These are phyloP conservation scores for Drosophila basisetae DNA, from an alignment of 2,888 invertebrate genomes.

Conservation along the genomic window DNA sequence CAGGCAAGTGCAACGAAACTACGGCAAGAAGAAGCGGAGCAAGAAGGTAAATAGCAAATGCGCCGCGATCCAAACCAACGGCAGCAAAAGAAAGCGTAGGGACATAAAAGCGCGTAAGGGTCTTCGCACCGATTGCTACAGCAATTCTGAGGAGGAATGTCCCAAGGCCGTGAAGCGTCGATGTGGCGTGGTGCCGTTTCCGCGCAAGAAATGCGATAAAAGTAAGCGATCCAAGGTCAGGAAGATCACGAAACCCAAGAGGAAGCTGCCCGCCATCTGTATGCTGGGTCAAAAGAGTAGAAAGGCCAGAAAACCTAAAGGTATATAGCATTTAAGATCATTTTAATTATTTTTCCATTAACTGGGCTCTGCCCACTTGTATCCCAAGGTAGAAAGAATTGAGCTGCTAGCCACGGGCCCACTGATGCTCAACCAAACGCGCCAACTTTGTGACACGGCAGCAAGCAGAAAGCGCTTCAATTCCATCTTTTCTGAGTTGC, in stretches of 20 bases:
- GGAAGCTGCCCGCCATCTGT: constrained; percentile 35
- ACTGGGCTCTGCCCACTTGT: constrained; percentile 10
- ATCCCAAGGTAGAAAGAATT: constrained; percentile 72
- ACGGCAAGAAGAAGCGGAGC: constrained; percentile 18
- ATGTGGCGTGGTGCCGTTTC: constrained; percentile 41
- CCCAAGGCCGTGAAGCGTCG: background rate
- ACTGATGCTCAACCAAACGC: constrained; percentile 27
- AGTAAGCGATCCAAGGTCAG: constrained; percentile 1
- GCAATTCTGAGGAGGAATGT: background rate
- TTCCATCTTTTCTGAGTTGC: background rate
- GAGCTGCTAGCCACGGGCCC: constrained; percentile 21
- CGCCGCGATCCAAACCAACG: background rate
- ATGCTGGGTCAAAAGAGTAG: constrained; percentile 10
- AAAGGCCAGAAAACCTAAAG: constrained; percentile 25
- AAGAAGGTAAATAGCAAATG: constrained; percentile 30
- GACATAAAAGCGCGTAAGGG: constrained; percentile 26
- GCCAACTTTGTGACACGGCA: constrained; percentile 15
- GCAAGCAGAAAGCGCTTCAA: background rate
- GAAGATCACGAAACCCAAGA: constrained; percentile 21
- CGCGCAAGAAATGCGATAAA: constrained; percentile 57
- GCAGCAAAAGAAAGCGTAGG: constrained; percentile 29
- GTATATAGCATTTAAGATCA: constrained; percentile 14
- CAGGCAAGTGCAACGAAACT: constrained; percentile 7
- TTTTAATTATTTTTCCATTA: constrained; percentile 9
- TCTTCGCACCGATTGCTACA: constrained; percentile 54